Base-by-base conservation (phyloP, 2,797 vertebrate species). In the Remorina albescens region DNA sequence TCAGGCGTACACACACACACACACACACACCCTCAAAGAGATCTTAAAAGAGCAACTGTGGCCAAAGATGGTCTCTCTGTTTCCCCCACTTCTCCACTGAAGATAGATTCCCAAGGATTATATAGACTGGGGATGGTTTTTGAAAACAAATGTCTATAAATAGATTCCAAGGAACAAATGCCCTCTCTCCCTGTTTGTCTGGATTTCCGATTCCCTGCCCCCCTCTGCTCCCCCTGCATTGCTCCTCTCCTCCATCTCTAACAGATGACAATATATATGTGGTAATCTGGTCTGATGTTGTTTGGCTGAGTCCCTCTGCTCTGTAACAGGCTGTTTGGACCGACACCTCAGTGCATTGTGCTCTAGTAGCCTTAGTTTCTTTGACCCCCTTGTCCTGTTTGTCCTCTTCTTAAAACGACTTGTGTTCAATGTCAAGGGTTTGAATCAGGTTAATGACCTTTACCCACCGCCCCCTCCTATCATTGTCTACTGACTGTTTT, bases 101-200 rank as follows among this genome's bases (percentile, higher is more conserved):
- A 84, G 74, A 86, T 87, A 16, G 49, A 88, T 86, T 84, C 78
- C 37, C 75, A 69, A 71, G 80, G 81, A 81, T 84, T 78, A 74
- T 64, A 74, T 64, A 75, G 65, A 78, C 39, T 54, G 73, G 44
- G 37, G 63, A 44, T 62, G 30, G 65, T 71, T 61, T 77, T 78
- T 69, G 69, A 82, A 74, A 79, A 57, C 30, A 21, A 18, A 64
- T 64, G 60, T 76, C 84, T 85, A 87, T 81, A 86, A 84, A 86
- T 87, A 91, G 71, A 64, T 63, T 61, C 39, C 10, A 12, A 50
- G 11, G 51, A 80, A 55, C 26, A 49, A 59, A 76, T 76, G 30
- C 42, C 44, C 58, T 65, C 9, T 37, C 16, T 25, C 32, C 46
- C 6, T 2, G 19, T 74, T 47, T 71, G 30, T 50, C 34, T 57